These are phyloP conservation scores for Hermetia illucens DNA, from an alignment of 1,140 invertebrate genomes.

Conservation along the genomic window DNA sequence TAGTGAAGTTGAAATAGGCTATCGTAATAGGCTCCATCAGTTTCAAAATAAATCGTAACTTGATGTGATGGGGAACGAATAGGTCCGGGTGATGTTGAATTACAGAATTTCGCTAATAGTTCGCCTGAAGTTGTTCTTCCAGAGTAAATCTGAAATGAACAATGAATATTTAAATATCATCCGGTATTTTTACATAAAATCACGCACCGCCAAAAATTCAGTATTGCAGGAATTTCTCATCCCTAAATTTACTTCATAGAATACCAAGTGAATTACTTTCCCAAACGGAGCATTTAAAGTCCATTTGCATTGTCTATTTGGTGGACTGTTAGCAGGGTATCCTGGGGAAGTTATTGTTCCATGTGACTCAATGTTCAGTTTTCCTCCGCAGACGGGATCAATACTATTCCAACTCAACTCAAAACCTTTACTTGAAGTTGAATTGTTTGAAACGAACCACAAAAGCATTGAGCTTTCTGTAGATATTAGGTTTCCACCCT, in stretches of 20 bases:
- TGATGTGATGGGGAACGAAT: slow-evolving; percentile 47
- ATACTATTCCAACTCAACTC: slow-evolving; percentile 56
- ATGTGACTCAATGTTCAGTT: slow-evolving; percentile 36
- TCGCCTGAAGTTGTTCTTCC: too few species aligned
- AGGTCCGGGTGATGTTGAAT: slow-evolving; percentile 52
- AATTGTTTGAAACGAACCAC: slow-evolving; percentile 62
- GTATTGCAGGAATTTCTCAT: slow-evolving; percentile 51
- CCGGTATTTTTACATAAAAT: too few species aligned
- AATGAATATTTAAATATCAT: too few species aligned
- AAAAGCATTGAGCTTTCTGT: slow-evolving; percentile 59
- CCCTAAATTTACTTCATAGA: slow-evolving; percentile 67
- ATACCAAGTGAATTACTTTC: slow-evolving; percentile 70
- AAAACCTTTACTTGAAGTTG: slow-evolving; percentile 48
- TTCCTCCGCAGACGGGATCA: slow-evolving; percentile 57
- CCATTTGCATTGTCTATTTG: slow-evolving; percentile 67
- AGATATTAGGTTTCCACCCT: slow-evolving; percentile 51
- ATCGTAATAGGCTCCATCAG: slow-evolving; percentile 47
- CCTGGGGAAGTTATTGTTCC: slow-evolving; percentile 67
- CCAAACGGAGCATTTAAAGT: slow-evolving; percentile 45
- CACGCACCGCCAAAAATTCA: slow-evolving; percentile 59
- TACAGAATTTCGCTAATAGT: slow-evolving; percentile 55
- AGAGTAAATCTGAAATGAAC: slow-evolving; percentile 52
- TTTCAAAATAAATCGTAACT: slow-evolving; percentile 61
- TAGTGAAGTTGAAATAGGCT: slow-evolving; percentile 68
- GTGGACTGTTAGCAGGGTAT: slow-evolving; percentile 67